These are phyloP conservation scores for Rhinolophus ferrumequinum DNA, from an alignment of 2,113 vertebrate species.

Conservation along the genomic window DNA sequence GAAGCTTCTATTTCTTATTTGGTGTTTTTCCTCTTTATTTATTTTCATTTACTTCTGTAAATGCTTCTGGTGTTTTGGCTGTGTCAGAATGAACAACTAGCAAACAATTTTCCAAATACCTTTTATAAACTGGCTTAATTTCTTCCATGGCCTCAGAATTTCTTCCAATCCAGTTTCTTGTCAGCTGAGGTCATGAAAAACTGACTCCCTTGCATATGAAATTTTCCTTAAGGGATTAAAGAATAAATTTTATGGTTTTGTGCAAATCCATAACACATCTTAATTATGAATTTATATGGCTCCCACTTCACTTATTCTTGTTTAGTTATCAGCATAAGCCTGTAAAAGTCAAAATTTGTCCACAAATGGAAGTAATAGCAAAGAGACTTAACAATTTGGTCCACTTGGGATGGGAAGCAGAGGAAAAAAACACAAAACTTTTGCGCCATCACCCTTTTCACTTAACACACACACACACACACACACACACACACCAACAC, in stretches of 20 bases:
- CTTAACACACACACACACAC: neutral
- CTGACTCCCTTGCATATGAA: neutral
- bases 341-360: neutral
- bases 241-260: neutral
- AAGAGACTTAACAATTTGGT: neutral
- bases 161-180: slow-evolving; percentile 23
- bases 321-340: neutral
- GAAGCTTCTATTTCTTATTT: neutral
- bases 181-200: slow-evolving; percentile 44
- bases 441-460: neutral
- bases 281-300: neutral
- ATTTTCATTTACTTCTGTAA: neutral
- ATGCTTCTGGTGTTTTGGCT: neutral
- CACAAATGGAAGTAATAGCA: slow-evolving; percentile 18
- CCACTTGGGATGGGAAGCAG: neutral
- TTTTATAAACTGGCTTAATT: slow-evolving; percentile 9
- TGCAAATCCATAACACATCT: neutral
- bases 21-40: neutral
- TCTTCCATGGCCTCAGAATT: neutral
- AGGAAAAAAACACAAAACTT: neutral
- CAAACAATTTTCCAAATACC: neutral
- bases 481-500: neutral
- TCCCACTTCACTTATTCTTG: neutral
- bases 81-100: neutral
- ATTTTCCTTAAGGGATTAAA: slow-evolving; percentile 43